Conservation (phyloP, 1,140 invertebrate species). For the Cherax destructor region DNA sequence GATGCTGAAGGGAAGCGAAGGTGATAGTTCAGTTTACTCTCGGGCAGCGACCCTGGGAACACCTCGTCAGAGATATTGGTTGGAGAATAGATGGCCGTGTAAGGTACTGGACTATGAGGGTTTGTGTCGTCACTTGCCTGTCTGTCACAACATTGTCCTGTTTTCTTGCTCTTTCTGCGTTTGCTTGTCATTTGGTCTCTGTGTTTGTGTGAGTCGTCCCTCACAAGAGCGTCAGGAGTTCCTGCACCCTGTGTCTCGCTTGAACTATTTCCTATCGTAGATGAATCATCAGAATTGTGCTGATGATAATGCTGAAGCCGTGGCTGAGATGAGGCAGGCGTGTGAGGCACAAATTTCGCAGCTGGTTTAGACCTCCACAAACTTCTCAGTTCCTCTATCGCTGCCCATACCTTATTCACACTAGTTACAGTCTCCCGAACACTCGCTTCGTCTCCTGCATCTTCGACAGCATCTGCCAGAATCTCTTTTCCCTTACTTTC, state of each 20-base stretch:
- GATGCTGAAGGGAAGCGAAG: not conserved
- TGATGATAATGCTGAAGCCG: too few species aligned
- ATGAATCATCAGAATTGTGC: not conserved
- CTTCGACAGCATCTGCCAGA: not conserved
- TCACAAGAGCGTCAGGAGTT: not conserved
- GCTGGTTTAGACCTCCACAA: not conserved
- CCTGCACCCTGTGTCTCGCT: not conserved
- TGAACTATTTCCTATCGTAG: too few species aligned
- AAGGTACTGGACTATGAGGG: not conserved
- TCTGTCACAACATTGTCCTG: not conserved
- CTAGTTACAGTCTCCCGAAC: not conserved
- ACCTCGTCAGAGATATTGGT: constrained; percentile 3
- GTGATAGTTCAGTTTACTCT: not conserved
- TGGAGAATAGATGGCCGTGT: not conserved
- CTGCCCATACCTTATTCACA: not conserved
- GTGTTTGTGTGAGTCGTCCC: too few species aligned
- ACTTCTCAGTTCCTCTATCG: constrained; percentile 11
- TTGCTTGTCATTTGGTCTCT: not conserved
- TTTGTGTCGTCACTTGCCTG: not conserved
- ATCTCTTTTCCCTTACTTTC: not conserved
- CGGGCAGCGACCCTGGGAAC: not conserved
- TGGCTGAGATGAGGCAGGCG: not conserved
- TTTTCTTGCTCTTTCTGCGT: too few species aligned
- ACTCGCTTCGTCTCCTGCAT: not conserved
- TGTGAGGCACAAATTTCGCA: not conserved